Evolutionary conservation across 2,797 vertebrate species (phyloP).

Genomic region (Picus viridis): DNA sequence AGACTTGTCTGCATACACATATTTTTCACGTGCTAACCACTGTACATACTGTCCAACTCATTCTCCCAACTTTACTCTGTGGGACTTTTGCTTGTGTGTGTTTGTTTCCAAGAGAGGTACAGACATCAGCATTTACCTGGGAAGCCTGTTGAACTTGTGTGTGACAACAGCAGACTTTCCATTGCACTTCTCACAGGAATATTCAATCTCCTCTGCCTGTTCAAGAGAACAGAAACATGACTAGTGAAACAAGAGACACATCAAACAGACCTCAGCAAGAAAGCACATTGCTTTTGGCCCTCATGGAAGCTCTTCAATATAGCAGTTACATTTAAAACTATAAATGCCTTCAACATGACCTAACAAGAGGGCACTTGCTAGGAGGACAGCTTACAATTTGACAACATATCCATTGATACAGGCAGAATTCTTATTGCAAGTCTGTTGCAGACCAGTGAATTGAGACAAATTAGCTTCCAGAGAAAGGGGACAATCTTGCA

Average conservation of each 20-base stretch:
- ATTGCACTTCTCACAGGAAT: constrained; percentile 97
- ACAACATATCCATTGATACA: background rate
- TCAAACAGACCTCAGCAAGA: background rate
- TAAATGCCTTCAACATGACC: background rate
- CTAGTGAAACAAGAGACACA: constrained; percentile 23
- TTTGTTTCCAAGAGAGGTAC: background rate
- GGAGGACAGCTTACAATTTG: background rate
- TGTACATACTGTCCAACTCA: background rate
- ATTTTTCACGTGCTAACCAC: background rate
- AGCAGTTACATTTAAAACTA: background rate
- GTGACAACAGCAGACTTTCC: constrained; percentile 92
- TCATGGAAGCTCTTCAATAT: background rate
- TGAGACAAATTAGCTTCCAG: background rate
- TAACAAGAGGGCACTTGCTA: background rate
- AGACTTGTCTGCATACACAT: background rate
- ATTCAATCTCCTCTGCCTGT: constrained; percentile 98
- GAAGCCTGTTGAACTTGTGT: constrained; percentile 97
- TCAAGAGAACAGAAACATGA: constrained; percentile 33
- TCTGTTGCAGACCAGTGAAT: background rate
- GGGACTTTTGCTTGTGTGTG: background rate
- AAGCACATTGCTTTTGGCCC: background rate
- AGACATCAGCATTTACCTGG: constrained; percentile 81
- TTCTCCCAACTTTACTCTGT: background rate
- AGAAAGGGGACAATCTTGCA: background rate
- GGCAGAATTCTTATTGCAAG: background rate